phyloP scores from a whole-genome alignment of 2,888 invertebrate genomes.

The Drosophila sordidula region DNA sequence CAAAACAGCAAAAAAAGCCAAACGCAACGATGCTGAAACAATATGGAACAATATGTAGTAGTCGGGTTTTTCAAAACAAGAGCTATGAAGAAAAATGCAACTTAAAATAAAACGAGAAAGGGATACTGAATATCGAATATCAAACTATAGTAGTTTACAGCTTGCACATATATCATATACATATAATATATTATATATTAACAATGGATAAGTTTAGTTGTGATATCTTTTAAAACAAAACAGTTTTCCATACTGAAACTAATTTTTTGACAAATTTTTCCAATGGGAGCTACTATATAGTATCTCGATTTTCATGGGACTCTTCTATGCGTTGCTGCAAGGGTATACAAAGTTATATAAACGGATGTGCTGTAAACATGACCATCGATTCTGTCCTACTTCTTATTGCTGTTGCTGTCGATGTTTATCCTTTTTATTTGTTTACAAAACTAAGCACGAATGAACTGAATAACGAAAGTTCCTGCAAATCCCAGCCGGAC shows the following conservation, averaged over 20 bases:
- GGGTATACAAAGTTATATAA: conserved; percentile 14
- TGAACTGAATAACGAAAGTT: conserved; percentile 39
- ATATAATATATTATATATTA: too few species aligned
- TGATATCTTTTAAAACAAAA: too few species aligned
- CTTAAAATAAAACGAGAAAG: conserved; percentile 14
- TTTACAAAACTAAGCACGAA: conserved; percentile 46
- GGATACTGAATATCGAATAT: neutral
- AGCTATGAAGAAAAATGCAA: conserved; percentile 12
- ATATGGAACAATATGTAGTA: conserved; percentile 56
- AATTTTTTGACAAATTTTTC: too few species aligned
- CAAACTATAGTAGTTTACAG: too few species aligned
- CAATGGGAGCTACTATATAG: too few species aligned
- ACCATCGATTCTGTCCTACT: conserved; percentile 38
- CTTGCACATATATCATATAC: too few species aligned
- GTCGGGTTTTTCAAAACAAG: conserved; percentile 18
- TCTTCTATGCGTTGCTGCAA: too few species aligned
- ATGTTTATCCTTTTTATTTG: conserved; percentile 55
- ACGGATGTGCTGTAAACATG: conserved; percentile 52
- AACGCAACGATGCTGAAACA: conserved; percentile 63
- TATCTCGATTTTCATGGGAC: too few species aligned
- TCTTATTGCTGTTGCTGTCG: conserved; percentile 29
- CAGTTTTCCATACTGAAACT: too few species aligned
- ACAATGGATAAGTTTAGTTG: too few species aligned
- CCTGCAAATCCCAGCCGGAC: conserved; percentile 55
- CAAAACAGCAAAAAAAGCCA: conserved; percentile 6